Base-by-base conservation (phyloP, 2,888 invertebrate genomes). In the Therioaphis trifolii region DNA sequence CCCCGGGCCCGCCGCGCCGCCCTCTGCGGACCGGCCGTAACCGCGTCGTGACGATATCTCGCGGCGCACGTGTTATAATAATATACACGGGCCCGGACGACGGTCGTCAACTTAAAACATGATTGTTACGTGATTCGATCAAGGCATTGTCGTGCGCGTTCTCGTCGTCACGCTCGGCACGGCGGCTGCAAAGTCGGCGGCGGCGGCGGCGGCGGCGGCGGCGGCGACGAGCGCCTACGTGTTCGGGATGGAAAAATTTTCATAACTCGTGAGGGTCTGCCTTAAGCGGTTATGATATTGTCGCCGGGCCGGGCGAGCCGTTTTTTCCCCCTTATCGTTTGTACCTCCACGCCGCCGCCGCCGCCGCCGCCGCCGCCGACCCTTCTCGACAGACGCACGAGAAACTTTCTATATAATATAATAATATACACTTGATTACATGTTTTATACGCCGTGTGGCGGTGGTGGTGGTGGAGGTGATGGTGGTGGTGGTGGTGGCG, bases 51-150 rank as follows among this genome's bases (percentile, higher is more conserved):
- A 52, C 21, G 24, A 58, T n/a, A n/a, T 3, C 52, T n/a, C n/a
- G 35, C 52, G 52, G 58, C 3, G 21, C 58, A 58, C n/a, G 3
- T 58, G 21, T 4, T n/a, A 21, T 2, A 35, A 5, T 35, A 35
- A 35, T 35, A 35, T 35, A 35, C 7, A 35, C 35, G 35, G 14
- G 21, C 77, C 4, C 29, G 52, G 68, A 68, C 78, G 68, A 68
- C 78, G 18, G 78, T 68, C 40, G 78, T 78, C 68, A 52, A 68
- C 40, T 68, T 78, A 80, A 80, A 71, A 72, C 82, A 72, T 74
- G 82, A 82, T 82, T 82, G 82, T 82, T 82, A 82, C 82, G 82
- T 82, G 82, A 82, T 72, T 82, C 82, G 72, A 82, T 82, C 82
- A 82, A 72, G 46, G 35, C 72, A 21, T n/a, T n/a, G n/a, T n/a